A percentile compares a stretch with the other conserved stretches of the same genome.
Conservation (phyloP, 2,113 vertebrate genomes). For the Elaphurus davidianus region DNA sequence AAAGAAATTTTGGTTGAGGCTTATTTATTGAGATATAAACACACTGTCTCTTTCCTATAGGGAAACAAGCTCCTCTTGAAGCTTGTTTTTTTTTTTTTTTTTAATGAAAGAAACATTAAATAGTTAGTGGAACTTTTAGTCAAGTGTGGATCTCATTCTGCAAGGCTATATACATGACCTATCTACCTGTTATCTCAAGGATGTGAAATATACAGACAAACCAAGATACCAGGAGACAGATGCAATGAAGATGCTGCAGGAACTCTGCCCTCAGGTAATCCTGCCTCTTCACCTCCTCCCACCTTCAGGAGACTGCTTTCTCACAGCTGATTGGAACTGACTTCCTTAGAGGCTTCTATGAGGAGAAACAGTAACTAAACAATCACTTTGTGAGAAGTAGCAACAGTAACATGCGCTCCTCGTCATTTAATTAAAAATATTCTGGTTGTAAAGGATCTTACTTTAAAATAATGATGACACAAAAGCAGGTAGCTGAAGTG, state of each 20-base stretch:
- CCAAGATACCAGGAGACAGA: neutral
- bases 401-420: neutral
- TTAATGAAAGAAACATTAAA: neutral
- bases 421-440: neutral
- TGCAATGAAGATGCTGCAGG: neutral
- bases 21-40: neutral
- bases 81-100: neutral
- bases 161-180: too few relatives aligned
- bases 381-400: neutral
- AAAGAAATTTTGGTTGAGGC: neutral
- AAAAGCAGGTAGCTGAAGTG: neutral
- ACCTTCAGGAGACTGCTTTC: neutral
- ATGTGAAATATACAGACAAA: neutral
- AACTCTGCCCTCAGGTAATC: rapidly evolving
- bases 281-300: neutral
- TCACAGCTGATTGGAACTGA: neutral
- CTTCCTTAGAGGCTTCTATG: too few relatives aligned
- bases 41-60: neutral
- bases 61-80: neutral
- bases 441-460: neutral
- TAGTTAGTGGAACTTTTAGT: neutral
- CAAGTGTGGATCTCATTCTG: neutral
- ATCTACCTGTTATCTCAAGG: neutral
- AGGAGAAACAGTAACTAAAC: neutral
- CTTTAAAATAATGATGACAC: neutral